Evolutionary conservation across 2,797 vertebrate species (phyloP), one percentile per base, ranked within the genome.

Genomic region (Carduelis carduelis): DNA sequence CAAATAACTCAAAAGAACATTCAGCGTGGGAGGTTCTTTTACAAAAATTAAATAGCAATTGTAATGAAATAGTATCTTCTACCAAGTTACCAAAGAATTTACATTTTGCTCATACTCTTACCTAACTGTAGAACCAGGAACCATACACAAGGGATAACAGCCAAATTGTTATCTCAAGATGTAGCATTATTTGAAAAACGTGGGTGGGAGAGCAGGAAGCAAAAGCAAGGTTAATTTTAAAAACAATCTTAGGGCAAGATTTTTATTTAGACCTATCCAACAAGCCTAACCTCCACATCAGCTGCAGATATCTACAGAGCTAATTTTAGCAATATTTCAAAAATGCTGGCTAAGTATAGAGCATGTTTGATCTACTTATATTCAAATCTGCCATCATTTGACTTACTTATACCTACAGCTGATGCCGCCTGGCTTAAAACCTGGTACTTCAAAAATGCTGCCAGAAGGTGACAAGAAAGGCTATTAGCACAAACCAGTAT

Each of bases 1-100:
- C 95, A 95, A 97, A 86, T 93, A 96, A 91, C 94, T 96, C 89
- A 82, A 91, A 91, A 88, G 95, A 95, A 96, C 92, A 95, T 94
- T 93, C 87, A 83, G 91, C 10, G 87, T 95, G 80, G 91, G 89
- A 95, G 85, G 95, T 95, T 96, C 95, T 94, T 91, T 75, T 94
- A 69, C 85, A 96, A 89, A 93, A 92, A 94, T 94, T 95, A 96
- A 96, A 91, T 64, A 91, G 89, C 79, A 71, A 89, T 95, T 96
- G 94, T 95, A 94, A 96, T 93, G 89, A 96, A 94, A 89, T 92
- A 93, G 91, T 92, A 96, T 93, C 92, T 96, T 94, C 78, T 91
- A 79, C 74, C 23, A 79, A 94, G 71, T 56, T 95, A 91, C 85
- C 47, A 24, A 71, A 94, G 82, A 81, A 96, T 93, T 95, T 87